phyloP scores from a whole-genome alignment of 2,888 invertebrate species.

The Cantharis rufa region DNA sequence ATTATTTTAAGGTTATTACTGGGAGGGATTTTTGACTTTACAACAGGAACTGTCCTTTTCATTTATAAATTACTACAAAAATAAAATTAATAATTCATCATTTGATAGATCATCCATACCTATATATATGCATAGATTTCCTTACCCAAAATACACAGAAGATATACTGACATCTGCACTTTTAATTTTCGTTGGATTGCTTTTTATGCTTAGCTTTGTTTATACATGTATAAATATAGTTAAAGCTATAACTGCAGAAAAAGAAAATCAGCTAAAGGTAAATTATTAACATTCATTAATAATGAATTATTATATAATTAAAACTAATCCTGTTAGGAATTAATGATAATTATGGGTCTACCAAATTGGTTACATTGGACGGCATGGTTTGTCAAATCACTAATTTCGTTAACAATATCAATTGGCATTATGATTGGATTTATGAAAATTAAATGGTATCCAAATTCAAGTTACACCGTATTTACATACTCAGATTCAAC shows the following conservation, averaged over 20 bases:
- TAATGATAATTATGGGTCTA: conserved; percentile 90
- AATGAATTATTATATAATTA: neutral
- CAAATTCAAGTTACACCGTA: conserved; percentile 57
- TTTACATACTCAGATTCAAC: conserved; percentile 67
- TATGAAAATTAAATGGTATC: conserved; percentile 49
- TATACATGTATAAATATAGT: conserved; percentile 80
- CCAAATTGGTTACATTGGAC: conserved; percentile 82
- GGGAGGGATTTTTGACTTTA: conserved; percentile 69
- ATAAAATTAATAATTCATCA: neutral
- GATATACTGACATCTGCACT: conserved; percentile 71
- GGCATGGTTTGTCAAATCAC: conserved; percentile 80
- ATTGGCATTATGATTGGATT: conserved; percentile 60
- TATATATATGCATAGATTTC: conserved; percentile 66
- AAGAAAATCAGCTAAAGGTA: conserved; percentile 76
- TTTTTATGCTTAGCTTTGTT: conserved; percentile 79
- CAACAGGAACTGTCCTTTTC: conserved; percentile 58
- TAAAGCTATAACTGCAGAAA: conserved; percentile 74
- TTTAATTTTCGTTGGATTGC: conserved; percentile 70
- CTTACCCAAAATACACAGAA: conserved; percentile 71
- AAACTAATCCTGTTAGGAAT: conserved; percentile 63
- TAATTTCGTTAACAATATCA: conserved; percentile 66
- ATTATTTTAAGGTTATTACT: conserved; percentile 59
- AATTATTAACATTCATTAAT: conserved; percentile 12
- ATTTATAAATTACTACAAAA: conserved; percentile 37
- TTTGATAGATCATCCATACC: conserved; percentile 9